phyloP scores from a whole-genome alignment of 2,797 vertebrate species.

The Hippopotamyrus pictus region DNA sequence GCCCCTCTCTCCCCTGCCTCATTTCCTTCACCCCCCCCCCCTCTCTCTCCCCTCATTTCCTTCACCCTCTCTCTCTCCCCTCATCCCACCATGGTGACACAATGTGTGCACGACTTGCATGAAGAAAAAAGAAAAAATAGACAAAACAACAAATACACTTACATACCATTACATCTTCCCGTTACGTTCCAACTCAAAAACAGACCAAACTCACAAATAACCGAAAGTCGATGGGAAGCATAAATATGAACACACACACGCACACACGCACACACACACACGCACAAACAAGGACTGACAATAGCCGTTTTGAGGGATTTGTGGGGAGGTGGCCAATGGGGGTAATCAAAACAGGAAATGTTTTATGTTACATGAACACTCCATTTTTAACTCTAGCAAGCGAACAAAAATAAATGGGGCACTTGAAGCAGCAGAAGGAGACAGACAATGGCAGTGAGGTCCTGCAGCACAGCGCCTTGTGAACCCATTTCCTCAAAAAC shows the following conservation, averaged over 20 bases:
- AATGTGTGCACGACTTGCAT: background rate
- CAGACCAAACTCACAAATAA: background rate
- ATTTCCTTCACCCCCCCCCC: background rate
- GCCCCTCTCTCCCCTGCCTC: background rate
- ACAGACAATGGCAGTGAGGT: background rate
- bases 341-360: slow-evolving; percentile 67
- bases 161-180: background rate
- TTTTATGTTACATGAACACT: slow-evolving; percentile 65
- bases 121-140: background rate
- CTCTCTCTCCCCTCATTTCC: background rate
- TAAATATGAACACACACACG: slow-evolving; percentile 18
- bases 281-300: slow-evolving; percentile 5
- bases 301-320: background rate
- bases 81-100: background rate
- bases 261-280: slow-evolving; percentile 12
- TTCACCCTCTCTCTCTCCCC: background rate
- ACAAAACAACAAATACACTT: background rate
- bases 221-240: background rate
- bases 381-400: slow-evolving; percentile 62
- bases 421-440: slow-evolving; percentile 30
- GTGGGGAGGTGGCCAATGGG: slow-evolving; percentile 34
- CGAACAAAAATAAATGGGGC: slow-evolving; percentile 56
- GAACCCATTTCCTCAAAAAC: slow-evolving; percentile 23
- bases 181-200: background rate
- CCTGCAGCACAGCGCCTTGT: background rate